Base-by-base conservation (phyloP, 2,888 invertebrate genomes). In the Drosophila mimetica region DNA sequence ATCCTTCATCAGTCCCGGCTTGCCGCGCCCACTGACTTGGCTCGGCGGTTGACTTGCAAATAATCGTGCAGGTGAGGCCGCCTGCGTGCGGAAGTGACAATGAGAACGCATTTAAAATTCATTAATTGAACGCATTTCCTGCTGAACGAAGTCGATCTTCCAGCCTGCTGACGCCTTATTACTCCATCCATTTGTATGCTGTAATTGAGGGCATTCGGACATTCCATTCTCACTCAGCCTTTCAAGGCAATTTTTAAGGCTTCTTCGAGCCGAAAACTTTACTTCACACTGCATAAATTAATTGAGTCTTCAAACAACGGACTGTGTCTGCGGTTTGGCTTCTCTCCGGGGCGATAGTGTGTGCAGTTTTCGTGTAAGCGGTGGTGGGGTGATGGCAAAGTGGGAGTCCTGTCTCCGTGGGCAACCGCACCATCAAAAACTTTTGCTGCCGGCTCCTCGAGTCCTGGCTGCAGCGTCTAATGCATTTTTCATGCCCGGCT, bases 91-190 rank as follows among this genome's bases (percentile, higher is more conserved):
- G 53, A 67, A 61, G 69, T 70, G 76, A 79, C 79, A 82, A 84
- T 75, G 78, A 82, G 75, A 76, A 75, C 66, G 70, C 82, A 84
- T 82, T 83, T 84, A 82, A 83, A 82, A 78, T 82, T 69, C 79
- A 84, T 83, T 83, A 83, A 83, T 83, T 83, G 82, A 78, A 75
- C 80, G 61, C 67, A 83, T 79, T 83, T 76, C 52, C 67, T 41
- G 51, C 46, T 28, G 39, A 32, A 36, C 42, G 48, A 16, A 41
- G 34, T 20, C 52, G 55, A 63, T 55, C 48, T 39, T 47, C 32
- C 59, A 39, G 25, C 39, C 51, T 50, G 34, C n/a, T 60, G 52
- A 41, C 60, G 46, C 61, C 61, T 52, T 28, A 39, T 51, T 51
- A 51, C 16, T 11, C 28, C 39, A 39, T 28, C 18, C 25, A 42